Evolutionary conservation across 1,140 invertebrate genomes (phyloP), one percentile per base, ranked within the genome.

Genomic region (Panagrolaimus sp.): DNA sequence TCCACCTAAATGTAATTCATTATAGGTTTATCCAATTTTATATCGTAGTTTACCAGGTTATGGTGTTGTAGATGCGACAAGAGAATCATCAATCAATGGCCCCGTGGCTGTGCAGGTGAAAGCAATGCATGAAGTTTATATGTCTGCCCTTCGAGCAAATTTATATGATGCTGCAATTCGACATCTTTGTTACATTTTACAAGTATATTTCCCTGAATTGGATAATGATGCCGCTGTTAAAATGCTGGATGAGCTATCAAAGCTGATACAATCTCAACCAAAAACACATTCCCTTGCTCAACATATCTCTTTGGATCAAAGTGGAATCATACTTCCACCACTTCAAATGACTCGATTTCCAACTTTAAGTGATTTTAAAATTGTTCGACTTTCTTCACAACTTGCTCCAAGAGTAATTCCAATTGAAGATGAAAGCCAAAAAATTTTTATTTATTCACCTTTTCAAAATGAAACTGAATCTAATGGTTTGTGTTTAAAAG

Each of bases 391-490:
- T 28, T 63, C 82, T n/a, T 28, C 80, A 8, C 71, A 81, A 47
- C 63, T 82, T 24, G 77, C 79, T 12, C 81, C 80, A 21, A 75
- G 43, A 44, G 71, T 83, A 14, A 46, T 75, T 12, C 55, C 75
- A 15, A 47, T 67, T 0, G 62, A 67, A 12, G 70, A 71, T 28
- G 43, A 70, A 45, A 48, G 21, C 17, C 67, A 24, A 71, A 68
- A 74, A 32, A 81, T 82, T 44, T 82, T 83, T 43, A 82, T 82
- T 46, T 83, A 83, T 66, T 82, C 80, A 3, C 80, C 81, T 38
- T 82, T 82, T 55, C 78, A 83, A 69, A 71, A 78, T 65, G 21
- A 68, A 17, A 74, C 72, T 32, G 70, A 68, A 65, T 63, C 67
- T 43, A 73, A 75, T 67, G 71, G 80, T 81, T 32, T 14, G 69